Evolutionary conservation across 2,113 vertebrate species (phyloP), one percentile per base, ranked within the genome.

Genomic region (Azemiops feae): DNA sequence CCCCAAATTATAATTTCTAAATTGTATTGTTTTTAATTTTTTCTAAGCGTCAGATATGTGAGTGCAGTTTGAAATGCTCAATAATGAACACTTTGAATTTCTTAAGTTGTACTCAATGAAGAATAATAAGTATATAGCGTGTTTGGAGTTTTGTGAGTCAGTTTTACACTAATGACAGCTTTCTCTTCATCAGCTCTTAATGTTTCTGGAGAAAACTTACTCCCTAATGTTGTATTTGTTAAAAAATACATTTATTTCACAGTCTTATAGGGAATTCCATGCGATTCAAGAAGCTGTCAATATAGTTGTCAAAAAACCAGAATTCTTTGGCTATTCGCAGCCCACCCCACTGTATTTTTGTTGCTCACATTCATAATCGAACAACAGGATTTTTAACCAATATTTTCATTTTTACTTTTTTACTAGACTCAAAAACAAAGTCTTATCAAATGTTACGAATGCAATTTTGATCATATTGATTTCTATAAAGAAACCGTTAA

Each of bases 171-270:
- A 94, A 60, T 12, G 89, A 85, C 86, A 27, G 34, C 92, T 93
- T 91, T 11, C 92, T 93, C 45, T 64, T 92, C 0, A 64, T 92
- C 0, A 85, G 85, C 91, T 89, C 93, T 88, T 91, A 96, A 45
- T 94, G 92, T n/a, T 95, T 87, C 92, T 96, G 97, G 96, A 95
- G 91, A 92, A 96, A 87, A 93, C 94, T 53, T 94, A 94, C 97
- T 96, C 89, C 92, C 91, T 92, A 55, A 20, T 95, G 88, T 92
- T 34, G 50, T 58, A 50, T 43, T 92, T 94, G 90, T 91, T 6
- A 91, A 94, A 85, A 89, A 95, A 93, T 97, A 91, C 87, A 85
- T 95, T 87, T 96, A 14, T 54, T 39, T 52, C 30, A n/a, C 30
- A 52, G 30, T 87, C 30, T 50, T 22, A 34, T 20, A 58, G 50